phyloP scores from a whole-genome alignment of 2,797 vertebrate species.

The Malurus splendens region DNA sequence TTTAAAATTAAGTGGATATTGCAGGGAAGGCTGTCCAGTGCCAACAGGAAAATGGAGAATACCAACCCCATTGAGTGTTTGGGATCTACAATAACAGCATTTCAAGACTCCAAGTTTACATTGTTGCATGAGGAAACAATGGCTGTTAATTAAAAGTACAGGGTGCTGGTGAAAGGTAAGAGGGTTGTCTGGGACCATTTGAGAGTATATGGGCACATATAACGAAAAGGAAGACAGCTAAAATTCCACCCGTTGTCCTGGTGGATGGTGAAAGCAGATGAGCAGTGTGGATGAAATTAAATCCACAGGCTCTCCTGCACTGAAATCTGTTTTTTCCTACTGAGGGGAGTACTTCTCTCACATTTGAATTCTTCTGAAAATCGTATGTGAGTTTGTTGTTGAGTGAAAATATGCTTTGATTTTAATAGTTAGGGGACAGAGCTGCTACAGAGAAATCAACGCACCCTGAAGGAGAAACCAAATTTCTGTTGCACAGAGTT shows the following conservation, averaged over 20 bases:
- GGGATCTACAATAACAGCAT: neutral
- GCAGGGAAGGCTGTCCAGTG: neutral
- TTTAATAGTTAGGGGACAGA: neutral
- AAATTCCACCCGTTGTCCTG: neutral
- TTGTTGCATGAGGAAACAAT: neutral
- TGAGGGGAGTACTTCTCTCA: neutral
- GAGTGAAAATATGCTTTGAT: neutral
- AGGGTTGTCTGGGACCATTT: neutral
- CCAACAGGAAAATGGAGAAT: neutral
- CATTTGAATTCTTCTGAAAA: neutral
- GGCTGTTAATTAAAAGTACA: neutral
- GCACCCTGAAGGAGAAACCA: conserved; percentile 2
- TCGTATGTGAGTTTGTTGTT: neutral
- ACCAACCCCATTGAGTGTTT: neutral
- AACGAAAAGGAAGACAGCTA: neutral
- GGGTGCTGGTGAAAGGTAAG: neutral
- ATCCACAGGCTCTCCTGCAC: neutral
- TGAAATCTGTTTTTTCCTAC: neutral
- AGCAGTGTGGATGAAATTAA: neutral
- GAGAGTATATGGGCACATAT: neutral
- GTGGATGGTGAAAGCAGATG: neutral
- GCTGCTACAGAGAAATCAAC: neutral
- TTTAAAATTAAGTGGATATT: neutral
- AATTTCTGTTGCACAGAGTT: neutral
- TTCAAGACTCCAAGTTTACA: neutral